Evolutionary conservation across 2,113 vertebrate species (phyloP), one percentile per base, ranked within the genome.

Genomic region (Poeciliopsis retropinna): DNA sequence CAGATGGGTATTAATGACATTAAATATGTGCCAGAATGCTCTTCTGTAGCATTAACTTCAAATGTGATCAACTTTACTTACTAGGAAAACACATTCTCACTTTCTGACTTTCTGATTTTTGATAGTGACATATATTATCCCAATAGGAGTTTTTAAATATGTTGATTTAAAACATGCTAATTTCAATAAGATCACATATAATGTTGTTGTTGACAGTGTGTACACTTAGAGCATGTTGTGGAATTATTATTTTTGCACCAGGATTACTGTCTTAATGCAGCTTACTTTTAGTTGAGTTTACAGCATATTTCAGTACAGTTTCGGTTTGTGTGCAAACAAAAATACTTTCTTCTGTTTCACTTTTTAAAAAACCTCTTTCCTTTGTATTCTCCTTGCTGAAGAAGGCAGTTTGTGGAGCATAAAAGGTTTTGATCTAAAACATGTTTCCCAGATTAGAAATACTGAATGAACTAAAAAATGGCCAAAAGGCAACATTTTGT

Each of bases 1-100:
- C 60, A 28, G 68, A 57, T 75, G 68, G 11, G 73, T 67, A 84
- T 81, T 84, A 76, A 86, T 89, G 73, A 84, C 75, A 69, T 76
- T 70, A 25, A 44, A 37, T 32, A 66, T 54, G 32, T 71, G 69
- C 70, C 72, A 72, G 15, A 4, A 60, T 82, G 77, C 63, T 67
- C 37, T 70, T 77, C 69, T 74, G 39, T 72, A 51, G 63, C 14
- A 44, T 31, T 34, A 39, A 76, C 77, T 79, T 72, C 87, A 83
- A 22, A 17, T 25, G 47, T 19, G 17, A 22, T 22, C 17, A 15
- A 51, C 17, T 19, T 51, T 19, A 51, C 44, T 22, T 19, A 51
- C 17, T 51, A 17, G 22, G 22, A 51, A 47, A 47, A 17, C 0
- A 19, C 13, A 47, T 17, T 47, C 44, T 47, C 4, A 47, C 19